Evolutionary conservation across 2,113 vertebrate species (phyloP).

Genomic region (Asarcornis scutulata): DNA sequence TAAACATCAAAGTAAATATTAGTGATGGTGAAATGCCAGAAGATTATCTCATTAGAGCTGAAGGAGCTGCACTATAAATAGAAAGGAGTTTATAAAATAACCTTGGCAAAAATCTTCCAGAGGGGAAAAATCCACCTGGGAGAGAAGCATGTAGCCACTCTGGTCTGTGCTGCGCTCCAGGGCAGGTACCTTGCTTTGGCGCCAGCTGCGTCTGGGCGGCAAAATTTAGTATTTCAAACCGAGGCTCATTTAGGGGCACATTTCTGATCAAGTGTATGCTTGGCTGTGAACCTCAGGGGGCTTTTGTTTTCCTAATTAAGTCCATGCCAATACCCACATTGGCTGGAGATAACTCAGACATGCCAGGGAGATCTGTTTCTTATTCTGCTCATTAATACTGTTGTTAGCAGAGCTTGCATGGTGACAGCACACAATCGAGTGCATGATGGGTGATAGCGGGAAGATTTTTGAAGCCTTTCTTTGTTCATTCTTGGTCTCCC

Average conservation of each 20-base stretch:
- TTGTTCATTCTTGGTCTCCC: not conserved
- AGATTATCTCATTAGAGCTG: constrained; percentile 58
- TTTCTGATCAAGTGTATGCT: fast-evolving
- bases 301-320: fast-evolving
- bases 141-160: not conserved
- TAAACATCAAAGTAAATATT: constrained; percentile 67
- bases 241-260: not conserved
- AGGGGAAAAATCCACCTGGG: not conserved
- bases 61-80: constrained; percentile 54
- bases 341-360: not conserved
- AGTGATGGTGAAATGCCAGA: constrained; percentile 49
- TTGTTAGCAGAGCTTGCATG: not conserved
- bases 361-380: not conserved
- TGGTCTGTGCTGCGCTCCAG: not conserved
- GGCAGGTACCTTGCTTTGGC: not conserved
- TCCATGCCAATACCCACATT: fast-evolving
- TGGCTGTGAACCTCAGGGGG: not conserved
- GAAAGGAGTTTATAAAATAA: constrained; percentile 55
- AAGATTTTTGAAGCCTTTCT: not conserved
- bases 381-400: fast-evolving
- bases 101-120: not conserved
- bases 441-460: not conserved
- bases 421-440: not conserved
- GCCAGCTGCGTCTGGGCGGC: not conserved
- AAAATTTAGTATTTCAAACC: not conserved